Conservation (phyloP, 2,113 vertebrate species). For the Cygnus atratus region DNA sequence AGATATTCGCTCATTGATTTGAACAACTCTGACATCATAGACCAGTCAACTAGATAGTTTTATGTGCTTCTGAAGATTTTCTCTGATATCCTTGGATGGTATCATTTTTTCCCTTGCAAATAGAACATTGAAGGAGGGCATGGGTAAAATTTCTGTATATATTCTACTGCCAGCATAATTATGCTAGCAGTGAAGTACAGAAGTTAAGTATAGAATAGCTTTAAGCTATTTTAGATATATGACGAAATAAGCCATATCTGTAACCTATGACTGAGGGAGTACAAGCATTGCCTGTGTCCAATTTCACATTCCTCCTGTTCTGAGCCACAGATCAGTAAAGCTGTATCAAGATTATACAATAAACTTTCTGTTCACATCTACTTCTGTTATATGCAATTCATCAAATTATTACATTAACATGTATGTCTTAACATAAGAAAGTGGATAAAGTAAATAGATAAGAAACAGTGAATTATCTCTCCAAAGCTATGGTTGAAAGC, state of each 20-base stretch:
- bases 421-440: not conserved
- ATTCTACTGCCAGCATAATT: not conserved
- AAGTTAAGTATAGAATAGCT: not conserved
- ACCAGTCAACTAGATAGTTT: not conserved
- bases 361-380: not conserved
- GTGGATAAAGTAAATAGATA: not conserved
- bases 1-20: not conserved
- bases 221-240: not conserved
- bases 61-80: not conserved
- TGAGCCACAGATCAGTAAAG: not conserved
- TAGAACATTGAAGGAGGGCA: not conserved
- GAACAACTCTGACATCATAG: not conserved
- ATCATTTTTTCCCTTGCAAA: not conserved
- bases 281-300: not conserved
- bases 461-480: not conserved
- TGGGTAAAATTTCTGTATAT: not conserved
- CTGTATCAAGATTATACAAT: not conserved
- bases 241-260: not conserved
- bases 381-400: not conserved
- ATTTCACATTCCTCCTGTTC: not conserved
- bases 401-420: not conserved
- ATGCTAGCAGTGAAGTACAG: not conserved
- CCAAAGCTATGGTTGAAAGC: not conserved
- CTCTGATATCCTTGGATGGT: not conserved
- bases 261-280: not conserved